These are phyloP conservation scores for Bucorvus abyssinicus DNA, from an alignment of 2,797 vertebrate genomes.

Conservation along the genomic window DNA sequence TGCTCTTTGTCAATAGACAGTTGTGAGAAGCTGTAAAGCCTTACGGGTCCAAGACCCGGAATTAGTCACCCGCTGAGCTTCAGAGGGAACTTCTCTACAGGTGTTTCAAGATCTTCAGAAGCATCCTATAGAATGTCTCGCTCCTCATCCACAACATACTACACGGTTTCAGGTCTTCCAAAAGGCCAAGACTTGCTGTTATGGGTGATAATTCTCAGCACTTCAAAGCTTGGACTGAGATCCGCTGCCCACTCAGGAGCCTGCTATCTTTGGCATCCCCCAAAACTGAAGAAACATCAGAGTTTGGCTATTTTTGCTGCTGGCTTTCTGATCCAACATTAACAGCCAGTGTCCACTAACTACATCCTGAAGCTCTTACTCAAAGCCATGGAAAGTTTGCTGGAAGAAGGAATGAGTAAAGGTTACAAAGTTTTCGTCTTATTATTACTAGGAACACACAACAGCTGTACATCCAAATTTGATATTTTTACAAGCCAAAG, in stretches of 20 bases:
- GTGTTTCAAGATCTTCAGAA: not conserved
- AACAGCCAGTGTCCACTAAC: constrained; percentile 27
- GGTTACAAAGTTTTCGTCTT: constrained; percentile 5
- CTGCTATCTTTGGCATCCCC: constrained; percentile 19
- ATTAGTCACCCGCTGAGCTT: not conserved
- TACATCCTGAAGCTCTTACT: constrained; percentile 45
- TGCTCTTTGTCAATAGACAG: not conserved
- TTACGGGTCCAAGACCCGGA: not conserved
- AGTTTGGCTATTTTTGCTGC: not conserved
- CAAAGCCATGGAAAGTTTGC: constrained; percentile 46
- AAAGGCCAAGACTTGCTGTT: not conserved
- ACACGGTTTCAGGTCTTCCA: not conserved
- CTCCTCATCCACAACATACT: not conserved
- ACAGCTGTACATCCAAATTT: constrained; percentile 50
- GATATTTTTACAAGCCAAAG: constrained; percentile 42
- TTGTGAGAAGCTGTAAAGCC: not conserved
- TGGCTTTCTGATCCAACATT: not conserved
- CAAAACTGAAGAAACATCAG: not conserved
- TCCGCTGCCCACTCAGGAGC: not conserved
- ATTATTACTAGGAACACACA: not conserved
- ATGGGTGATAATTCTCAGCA: not conserved
- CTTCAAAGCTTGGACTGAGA: not conserved
- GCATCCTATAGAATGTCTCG: not conserved
- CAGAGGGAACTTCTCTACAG: not conserved
- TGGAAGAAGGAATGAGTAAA: constrained; percentile 34